Evolutionary conservation across 2,888 invertebrate species (phyloP), one percentile per base, ranked within the genome.

Genomic region (Ethmia dodecea): DNA sequence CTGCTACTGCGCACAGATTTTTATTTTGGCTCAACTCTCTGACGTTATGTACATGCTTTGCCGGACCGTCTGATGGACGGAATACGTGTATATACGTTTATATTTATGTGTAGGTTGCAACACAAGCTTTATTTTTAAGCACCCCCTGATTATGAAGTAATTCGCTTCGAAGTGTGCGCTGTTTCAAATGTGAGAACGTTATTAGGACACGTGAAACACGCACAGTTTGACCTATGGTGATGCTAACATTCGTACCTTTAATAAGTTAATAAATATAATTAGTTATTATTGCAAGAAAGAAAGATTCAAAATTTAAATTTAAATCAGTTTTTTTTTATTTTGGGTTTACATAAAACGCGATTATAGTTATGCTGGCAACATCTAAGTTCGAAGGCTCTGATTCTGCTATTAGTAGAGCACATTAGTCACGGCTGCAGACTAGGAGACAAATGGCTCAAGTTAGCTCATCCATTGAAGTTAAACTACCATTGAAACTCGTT

Each of bases 121-220:
- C 53, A 60, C 49, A 50, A 43, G 62, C 60, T 61, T 66, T 44
- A 35, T 32, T 47, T 53, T 46, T 56, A 52, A 51, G 51, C 47
- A 51, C 33, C 49, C 47, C 47, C 47, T 44, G 43, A 45, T 26
- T 3, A n/a, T 26, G 18, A 26, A 6, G 26, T 11, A 26, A 26
- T 26, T 11, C 22, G 59, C 55, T 61, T 62, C 45, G 37, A 47
- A 13, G 39, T 36, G 28, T 39, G 29, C 35, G 5, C 24, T 15
- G 38, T 35, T 39, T 39, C n/a, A 38, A 18, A 29, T 16, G 25
- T 12, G 6, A 27, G 14, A 31, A 15, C 14, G 15, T 27, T 31
- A 14, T 13, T 26, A 26, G 11, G 26, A 26, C 26, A 10, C 26
- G 26, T 26, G 6, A 11, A 22, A 22, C 9, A 22, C 22, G 22